Percentiles rank a stretch among this genome's conserved stretches.
These are phyloP conservation scores for Kradibia gibbosae DNA, from an alignment of 1,140 invertebrate genomes.

Conservation along the genomic window DNA sequence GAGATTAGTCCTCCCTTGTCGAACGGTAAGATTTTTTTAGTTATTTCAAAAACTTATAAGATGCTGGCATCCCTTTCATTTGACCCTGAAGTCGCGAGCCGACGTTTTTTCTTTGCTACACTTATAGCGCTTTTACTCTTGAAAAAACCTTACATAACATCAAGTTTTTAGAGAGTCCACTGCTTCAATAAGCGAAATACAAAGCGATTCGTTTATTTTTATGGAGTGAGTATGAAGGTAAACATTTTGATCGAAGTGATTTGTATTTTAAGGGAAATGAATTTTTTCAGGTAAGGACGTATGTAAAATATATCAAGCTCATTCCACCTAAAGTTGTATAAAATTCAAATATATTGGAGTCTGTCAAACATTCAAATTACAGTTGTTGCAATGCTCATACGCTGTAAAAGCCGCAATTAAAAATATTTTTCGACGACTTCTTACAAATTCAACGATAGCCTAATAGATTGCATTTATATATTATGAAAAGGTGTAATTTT, in stretches of 20 bases:
- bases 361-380: background rate
- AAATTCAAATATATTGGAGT: background rate
- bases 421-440: background rate
- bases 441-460: background rate
- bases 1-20: background rate
- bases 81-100: background rate
- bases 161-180: background rate
- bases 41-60: background rate
- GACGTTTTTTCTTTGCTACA: too few species aligned
- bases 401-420: background rate
- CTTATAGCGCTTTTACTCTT: too few species aligned
- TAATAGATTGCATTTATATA: constrained; percentile 12
- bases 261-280: background rate
- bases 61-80: background rate
- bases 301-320: background rate
- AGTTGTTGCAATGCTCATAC: background rate
- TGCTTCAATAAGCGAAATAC: background rate
- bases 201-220: background rate
- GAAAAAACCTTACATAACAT: background rate
- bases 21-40: background rate
- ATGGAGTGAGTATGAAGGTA: background rate
- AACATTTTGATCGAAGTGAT: background rate
- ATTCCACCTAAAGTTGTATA: background rate
- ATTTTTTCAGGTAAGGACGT: background rate
- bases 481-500: background rate